Evolutionary conservation across 64 coral and sea anemone genomes (phyloP), one percentile per base, ranked within the genome.

Genomic region (Cladopsammia gracilis): DNA sequence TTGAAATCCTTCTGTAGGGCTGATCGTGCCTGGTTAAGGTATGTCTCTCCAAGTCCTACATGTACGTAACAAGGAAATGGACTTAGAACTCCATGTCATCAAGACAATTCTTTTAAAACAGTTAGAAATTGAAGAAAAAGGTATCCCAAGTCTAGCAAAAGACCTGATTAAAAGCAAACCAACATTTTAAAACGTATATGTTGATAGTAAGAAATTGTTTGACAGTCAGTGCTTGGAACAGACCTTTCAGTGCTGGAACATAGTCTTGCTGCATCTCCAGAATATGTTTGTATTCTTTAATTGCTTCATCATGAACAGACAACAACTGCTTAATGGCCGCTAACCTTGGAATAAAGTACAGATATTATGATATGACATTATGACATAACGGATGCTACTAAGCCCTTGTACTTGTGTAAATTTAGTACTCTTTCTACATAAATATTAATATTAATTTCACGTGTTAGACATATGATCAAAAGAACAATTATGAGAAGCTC

Each of bases 201-300:
- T 61, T 20, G 18, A 53, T 22, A 24, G n/a, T 13, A 49, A 18
- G 7, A 71, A 70, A 43, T 9, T 68, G 19, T 65, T 65, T 26
- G 34, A 1, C 65, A 44, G 61, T 25, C 12, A 49, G 0, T 9
- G 8, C 62, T 47, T 23, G 47, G 2, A 24, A 10, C 53, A 69
- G 78, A 95, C 98, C 98, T 85, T 99, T 99, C 6, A 99, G 65
- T 15, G 98, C 98, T 62, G 98, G 98, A 7, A 99, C 91, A 42
- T 96, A 99, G 16, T 93, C 92, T 2, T 76, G 95, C 20, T 94
- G 87, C 47, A 88, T 82, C 12, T 77, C 71, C 11, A 99, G 84
- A 66, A 99, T 99, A 45, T 78, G 18, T 44, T 94, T 93, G 57
- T 99, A 99, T 70, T 94, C 98, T 19, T 92, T 83, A 24, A 96